These are phyloP conservation scores for Orthochromis malagaraziensis DNA, from an alignment of 2,113 vertebrate species.

Conservation along the genomic window DNA sequence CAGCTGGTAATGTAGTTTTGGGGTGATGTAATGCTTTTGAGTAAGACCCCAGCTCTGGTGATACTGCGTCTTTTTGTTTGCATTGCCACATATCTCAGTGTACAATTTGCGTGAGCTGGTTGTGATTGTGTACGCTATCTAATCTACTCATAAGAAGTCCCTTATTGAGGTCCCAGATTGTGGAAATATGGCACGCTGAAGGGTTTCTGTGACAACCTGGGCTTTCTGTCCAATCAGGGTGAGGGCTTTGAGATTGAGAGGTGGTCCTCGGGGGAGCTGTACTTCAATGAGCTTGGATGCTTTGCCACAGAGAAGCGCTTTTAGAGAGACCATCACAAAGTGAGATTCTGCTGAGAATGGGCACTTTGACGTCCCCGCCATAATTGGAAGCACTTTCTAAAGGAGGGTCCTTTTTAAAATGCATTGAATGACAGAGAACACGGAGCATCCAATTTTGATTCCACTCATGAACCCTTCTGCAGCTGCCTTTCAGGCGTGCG, in stretches of 20 bases:
- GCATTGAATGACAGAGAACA: conserved; percentile 54
- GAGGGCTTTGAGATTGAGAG: conserved; percentile 63
- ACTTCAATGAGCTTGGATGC: conserved; percentile 55
- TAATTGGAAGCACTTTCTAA: conserved; percentile 68
- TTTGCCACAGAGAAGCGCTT: conserved; percentile 48
- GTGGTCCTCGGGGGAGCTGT: conserved; percentile 65
- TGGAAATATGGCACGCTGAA: conserved; percentile 43
- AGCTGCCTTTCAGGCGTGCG: conserved; percentile 50
- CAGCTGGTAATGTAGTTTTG: neutral
- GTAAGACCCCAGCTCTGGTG: neutral
- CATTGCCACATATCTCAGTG: conserved; percentile 30
- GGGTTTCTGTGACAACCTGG: conserved; percentile 70
- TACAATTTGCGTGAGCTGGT: neutral
- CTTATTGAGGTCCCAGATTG: conserved; percentile 42
- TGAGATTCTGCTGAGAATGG: conserved; percentile 63
- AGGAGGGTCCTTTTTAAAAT: conserved; percentile 65
- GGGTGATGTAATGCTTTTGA: neutral
- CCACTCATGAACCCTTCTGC: conserved; percentile 54
- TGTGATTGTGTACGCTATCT: conserved; percentile 39
- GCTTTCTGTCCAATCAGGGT: conserved; percentile 50
- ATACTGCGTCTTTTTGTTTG: conserved; percentile 28
- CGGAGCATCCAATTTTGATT: conserved; percentile 60
- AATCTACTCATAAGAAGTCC: conserved; percentile 30
- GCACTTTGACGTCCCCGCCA: conserved; percentile 58
- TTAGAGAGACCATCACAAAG: conserved; percentile 59